Percentiles rank a stretch among this genome's conserved stretches.
phyloP scores from a whole-genome alignment of 1,140 invertebrate species.

The Saccostrea cuccullata region DNA sequence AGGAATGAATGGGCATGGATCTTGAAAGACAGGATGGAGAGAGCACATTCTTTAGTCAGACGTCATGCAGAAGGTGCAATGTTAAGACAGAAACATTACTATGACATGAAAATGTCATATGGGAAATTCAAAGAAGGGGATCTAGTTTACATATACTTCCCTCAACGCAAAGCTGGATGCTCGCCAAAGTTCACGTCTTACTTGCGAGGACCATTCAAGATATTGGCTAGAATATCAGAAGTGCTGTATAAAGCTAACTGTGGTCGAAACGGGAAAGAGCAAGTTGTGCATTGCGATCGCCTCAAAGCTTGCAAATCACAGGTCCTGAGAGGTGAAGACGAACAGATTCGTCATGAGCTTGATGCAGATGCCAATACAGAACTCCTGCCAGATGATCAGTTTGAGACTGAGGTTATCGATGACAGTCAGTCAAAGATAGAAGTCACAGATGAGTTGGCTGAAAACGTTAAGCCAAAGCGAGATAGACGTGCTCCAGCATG shows the following conservation, averaged over 20 bases:
- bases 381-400: too few relatives aligned
- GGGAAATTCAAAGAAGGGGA: slow-evolving; percentile 5
- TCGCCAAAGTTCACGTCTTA: slow-evolving; percentile 41
- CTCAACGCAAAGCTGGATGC: not conserved
- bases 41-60: slow-evolving; percentile 37
- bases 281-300: slow-evolving; percentile 38
- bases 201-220: slow-evolving; percentile 36
- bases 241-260: slow-evolving; percentile 19
- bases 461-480: too few relatives aligned
- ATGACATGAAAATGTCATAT: slow-evolving; percentile 33
- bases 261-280: slow-evolving; percentile 32
- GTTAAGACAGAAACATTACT: slow-evolving; percentile 32
- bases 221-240: slow-evolving; percentile 9
- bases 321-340: not conserved
- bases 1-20: slow-evolving; percentile 39
- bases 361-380: not conserved
- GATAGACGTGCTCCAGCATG: too few relatives aligned
- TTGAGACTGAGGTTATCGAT: not conserved
- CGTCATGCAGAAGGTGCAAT: slow-evolving; percentile 13
- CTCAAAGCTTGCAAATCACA: slow-evolving; percentile 23
- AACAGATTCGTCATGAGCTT: not conserved
- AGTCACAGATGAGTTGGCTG: not conserved
- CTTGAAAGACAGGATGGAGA: slow-evolving; percentile 32
- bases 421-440: not conserved
- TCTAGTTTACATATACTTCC: slow-evolving; percentile 12